Percentiles rank a stretch among this genome's conserved stretches.
These are phyloP conservation scores for Elegia similella DNA, from an alignment of 2,888 invertebrate genomes.

Conservation along the genomic window DNA sequence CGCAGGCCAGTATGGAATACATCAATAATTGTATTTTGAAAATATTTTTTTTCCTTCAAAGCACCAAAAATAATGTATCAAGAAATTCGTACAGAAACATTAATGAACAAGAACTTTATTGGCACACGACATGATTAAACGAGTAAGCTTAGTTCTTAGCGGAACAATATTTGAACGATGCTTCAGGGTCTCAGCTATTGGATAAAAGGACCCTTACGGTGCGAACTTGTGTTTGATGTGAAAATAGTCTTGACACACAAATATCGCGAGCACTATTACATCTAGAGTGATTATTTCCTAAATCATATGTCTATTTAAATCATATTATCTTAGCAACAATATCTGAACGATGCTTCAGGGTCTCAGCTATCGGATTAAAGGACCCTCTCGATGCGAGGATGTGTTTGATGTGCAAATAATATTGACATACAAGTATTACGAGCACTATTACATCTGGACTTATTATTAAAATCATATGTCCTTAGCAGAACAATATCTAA, in stretches of 20 bases:
- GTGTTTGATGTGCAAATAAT: too few species aligned
- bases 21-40: too few species aligned
- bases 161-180: slow-evolving; percentile 8
- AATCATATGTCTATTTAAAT: too few species aligned
- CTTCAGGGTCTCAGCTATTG: slow-evolving; percentile 4
- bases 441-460: too few species aligned
- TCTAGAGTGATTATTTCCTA: slow-evolving; percentile 13
- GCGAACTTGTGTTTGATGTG: slow-evolving; percentile 12
- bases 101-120: background rate
- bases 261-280: slow-evolving; percentile 11
- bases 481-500: too few species aligned
- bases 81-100: background rate
- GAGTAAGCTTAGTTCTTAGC: background rate
- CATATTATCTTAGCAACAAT: background rate
- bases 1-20: too few species aligned
- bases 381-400: too few species aligned
- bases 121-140: slow-evolving; percentile 3
- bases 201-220: slow-evolving; percentile 4
- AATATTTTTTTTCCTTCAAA: too few species aligned
- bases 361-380: background rate
- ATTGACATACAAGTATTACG: too few species aligned
- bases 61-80: background rate
- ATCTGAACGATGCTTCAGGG: slow-evolving; percentile 10
- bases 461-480: too few species aligned
- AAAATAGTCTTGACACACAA: slow-evolving; percentile 15